Percentiles rank a stretch among this genome's conserved stretches.
Conservation (phyloP, 1,140 invertebrate species). For the Drosophila sp. region DNA sequence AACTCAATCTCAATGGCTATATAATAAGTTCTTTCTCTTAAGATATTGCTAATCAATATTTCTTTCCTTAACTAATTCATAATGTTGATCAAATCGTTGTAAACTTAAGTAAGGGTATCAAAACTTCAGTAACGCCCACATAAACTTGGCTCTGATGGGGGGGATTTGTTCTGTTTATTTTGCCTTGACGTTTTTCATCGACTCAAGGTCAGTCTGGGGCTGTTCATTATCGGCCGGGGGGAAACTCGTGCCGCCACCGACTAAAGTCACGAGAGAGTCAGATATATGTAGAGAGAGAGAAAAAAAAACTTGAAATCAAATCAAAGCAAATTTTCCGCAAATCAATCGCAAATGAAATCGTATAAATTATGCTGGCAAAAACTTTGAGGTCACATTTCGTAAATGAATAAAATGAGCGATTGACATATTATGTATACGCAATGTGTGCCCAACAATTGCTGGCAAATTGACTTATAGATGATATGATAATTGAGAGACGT, state of each 20-base stretch:
- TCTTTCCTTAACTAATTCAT: too few relatives aligned
- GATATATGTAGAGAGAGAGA: neutral
- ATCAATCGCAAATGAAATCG: slow-evolving; percentile 11
- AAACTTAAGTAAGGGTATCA: neutral
- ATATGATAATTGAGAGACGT: slow-evolving; percentile 35
- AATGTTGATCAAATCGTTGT: neutral
- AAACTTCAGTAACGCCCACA: neutral
- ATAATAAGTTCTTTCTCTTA: too few relatives aligned
- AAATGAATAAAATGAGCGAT: too few relatives aligned
- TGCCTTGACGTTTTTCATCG: slow-evolving; percentile 2
- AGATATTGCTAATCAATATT: too few relatives aligned
- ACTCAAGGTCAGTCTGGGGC: slow-evolving; percentile 16
- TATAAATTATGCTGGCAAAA: slow-evolving; percentile 25
- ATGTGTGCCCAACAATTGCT: slow-evolving; percentile 38
- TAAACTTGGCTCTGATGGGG: neutral
- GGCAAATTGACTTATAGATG: slow-evolving; percentile 53
- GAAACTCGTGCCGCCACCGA: slow-evolving; percentile 7
- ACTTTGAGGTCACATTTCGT: slow-evolving; percentile 18
- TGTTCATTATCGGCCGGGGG: slow-evolving; percentile 61
- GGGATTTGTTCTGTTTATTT: neutral
- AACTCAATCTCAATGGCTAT: too few relatives aligned
- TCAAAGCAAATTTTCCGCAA: slow-evolving; percentile 18
- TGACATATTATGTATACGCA: slow-evolving; percentile 60
- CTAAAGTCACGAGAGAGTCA: slow-evolving; percentile 6
- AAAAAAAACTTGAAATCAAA: slow-evolving; percentile 9